phyloP scores from a whole-genome alignment of 2,888 invertebrate genomes.

The Andrena praecox region DNA sequence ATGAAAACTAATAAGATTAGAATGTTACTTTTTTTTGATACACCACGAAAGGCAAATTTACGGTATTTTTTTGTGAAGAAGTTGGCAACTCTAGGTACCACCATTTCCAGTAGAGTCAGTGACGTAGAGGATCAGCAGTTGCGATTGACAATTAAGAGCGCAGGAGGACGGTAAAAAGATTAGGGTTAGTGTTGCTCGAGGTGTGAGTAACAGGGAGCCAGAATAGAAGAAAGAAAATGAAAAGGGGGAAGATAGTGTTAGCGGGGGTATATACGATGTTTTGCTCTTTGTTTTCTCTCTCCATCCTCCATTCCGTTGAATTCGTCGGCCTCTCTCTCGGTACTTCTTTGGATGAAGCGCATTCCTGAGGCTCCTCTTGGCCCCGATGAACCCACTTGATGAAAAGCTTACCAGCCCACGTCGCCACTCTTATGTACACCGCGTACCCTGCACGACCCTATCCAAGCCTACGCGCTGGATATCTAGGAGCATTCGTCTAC shows the following conservation, averaged over 20 bases:
- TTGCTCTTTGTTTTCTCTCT: slow-evolving; percentile 67
- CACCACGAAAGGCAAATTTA: too few relatives aligned
- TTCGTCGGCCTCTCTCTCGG: slow-evolving; percentile 63
- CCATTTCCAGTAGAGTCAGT: too few relatives aligned
- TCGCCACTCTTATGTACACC: slow-evolving; percentile 62
- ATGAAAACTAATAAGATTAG: too few relatives aligned
- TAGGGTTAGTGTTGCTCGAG: not conserved
- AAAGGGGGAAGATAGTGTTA: slow-evolving; percentile 48
- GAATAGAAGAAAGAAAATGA: slow-evolving; percentile 31
- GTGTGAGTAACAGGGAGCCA: slow-evolving; percentile 33
- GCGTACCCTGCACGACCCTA: slow-evolving; percentile 61
- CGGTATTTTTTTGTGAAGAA: too few relatives aligned
- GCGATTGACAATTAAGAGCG: too few relatives aligned
- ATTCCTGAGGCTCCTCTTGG: slow-evolving; percentile 76
- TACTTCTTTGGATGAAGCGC: slow-evolving; percentile 75
- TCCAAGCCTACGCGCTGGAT: slow-evolving; percentile 64
- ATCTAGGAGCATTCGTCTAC: slow-evolving; percentile 67
- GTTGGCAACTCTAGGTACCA: too few relatives aligned
- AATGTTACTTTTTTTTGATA: too few relatives aligned
- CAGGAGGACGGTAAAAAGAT: not conserved
- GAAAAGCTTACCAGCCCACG: slow-evolving; percentile 78
- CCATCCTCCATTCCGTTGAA: slow-evolving; percentile 60
- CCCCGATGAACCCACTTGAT: slow-evolving; percentile 83
- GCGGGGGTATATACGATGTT: slow-evolving; percentile 73
- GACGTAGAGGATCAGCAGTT: too few relatives aligned